phyloP scores from a whole-genome alignment of 92 coral and sea anemone species.

The Zoanthus sansibaricus region DNA sequence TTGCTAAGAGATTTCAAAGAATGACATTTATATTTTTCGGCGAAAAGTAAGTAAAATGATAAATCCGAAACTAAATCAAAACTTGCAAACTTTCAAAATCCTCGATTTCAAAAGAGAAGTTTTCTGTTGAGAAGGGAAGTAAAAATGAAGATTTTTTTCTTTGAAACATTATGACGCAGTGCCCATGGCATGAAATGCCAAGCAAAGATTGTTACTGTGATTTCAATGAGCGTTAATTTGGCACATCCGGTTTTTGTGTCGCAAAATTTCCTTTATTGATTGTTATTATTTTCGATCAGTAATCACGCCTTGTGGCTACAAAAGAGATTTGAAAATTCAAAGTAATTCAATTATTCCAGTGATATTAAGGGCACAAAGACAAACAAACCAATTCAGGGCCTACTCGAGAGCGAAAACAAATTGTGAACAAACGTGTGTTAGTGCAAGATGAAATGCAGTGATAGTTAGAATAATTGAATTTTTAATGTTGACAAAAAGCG shows the following conservation, averaged over 20 bases:
- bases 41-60: no score
- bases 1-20: no score
- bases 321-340: neutral
- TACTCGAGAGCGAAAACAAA: constrained; percentile 3
- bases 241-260: constrained; percentile 45
- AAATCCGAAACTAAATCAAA: neutral
- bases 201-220: constrained; percentile 17
- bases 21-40: no score
- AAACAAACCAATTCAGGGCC: neutral
- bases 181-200: constrained; percentile 53
- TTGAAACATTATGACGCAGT: constrained; percentile 31
- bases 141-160: neutral
- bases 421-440: neutral
- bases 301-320: constrained; percentile 38
- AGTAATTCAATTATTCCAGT: neutral
- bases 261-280: constrained; percentile 42
- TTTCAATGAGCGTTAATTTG: constrained; percentile 47
- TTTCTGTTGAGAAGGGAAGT: neutral
- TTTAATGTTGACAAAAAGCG: constrained; percentile 17
- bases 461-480: neutral
- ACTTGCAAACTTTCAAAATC: neutral
- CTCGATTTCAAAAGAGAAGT: neutral
- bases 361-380: constrained; percentile 31
- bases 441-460: neutral
- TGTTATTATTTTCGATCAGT: constrained; percentile 28